These are phyloP conservation scores for Chlamydotis undulata DNA, from an alignment of 2,113 vertebrate species.

Conservation along the genomic window DNA sequence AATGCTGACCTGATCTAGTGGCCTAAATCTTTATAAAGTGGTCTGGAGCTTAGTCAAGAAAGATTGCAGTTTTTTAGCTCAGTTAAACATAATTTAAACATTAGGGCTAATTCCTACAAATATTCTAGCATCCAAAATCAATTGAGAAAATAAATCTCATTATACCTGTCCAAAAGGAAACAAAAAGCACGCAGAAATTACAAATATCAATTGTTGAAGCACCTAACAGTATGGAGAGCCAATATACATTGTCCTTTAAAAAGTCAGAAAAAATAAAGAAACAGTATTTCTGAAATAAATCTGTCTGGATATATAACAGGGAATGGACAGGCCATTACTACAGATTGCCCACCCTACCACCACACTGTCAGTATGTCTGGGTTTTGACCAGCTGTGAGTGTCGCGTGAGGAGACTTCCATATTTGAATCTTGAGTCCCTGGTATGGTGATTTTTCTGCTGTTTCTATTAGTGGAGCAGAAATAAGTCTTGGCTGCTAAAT, in stretches of 20 bases:
- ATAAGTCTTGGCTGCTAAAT: neutral
- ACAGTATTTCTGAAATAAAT: neutral
- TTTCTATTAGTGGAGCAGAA: neutral
- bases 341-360: neutral
- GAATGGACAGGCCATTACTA: neutral
- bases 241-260: neutral
- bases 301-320: neutral
- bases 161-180: neutral
- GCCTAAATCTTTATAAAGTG: neutral
- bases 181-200: neutral
- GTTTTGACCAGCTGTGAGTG: neutral
- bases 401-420: neutral
- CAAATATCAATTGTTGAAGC: neutral
- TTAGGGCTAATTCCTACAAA: neutral
- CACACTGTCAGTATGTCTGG: neutral
- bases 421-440: neutral
- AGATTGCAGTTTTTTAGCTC: neutral
- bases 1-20: neutral
- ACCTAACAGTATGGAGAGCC: neutral
- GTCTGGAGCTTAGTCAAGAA: neutral
- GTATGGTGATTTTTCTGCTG: neutral
- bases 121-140: neutral
- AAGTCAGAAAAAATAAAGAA: neutral
- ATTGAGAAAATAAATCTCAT: neutral
- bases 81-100: neutral